Base-by-base conservation (phyloP, 2,797 vertebrate genomes). In the Sebastes hubbsi region DNA sequence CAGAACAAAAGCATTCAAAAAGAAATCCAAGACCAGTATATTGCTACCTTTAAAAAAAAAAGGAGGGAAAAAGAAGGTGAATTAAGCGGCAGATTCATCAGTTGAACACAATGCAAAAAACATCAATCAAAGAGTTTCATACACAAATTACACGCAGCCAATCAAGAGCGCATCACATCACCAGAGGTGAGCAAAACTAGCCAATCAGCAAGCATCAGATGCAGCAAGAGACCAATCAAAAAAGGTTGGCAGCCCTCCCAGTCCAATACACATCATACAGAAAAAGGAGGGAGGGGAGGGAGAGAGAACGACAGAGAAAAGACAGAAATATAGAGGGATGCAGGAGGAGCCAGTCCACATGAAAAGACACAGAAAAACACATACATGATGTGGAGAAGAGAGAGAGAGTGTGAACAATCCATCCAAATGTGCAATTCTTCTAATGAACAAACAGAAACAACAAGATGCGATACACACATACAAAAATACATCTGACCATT, bases 191-290 rank as follows among this genome's bases (percentile, higher is more conserved):
- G 95, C 94, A 91, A 89, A 95, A 93, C 91, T 84, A 95, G 95
- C 95, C 95, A 95, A 94, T 95, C 93, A 96, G 96, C 96, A 96
- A 96, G 95, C 96, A 93, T 93, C 93, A 92, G 92, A 95, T 94
- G 95, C 94, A 95, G 93, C 93, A 92, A 94, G 88, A 94, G 94
- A 94, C 92, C 92, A 94, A 94, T 95, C 91, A 94, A 94, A 94
- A 93, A 86, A 91, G 91, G 80, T 90, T 80, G 76, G 90, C 94
- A 95, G 93, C 94, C 91, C 92, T 93, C 94, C 94, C 94, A 87
- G 86, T 93, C 88, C 90, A 93, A 85, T 87, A 93, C 87, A 92
- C 85, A 81, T 93, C 93, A 94, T 94, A 95, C 93, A 90, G 84
- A 92, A 87, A 91, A 87, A 76, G 64, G 74, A 80, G 72, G 82